Evolutionary conservation across 2,797 vertebrate species (phyloP).

Genomic region (Phrynocephalus guinanensis): DNA sequence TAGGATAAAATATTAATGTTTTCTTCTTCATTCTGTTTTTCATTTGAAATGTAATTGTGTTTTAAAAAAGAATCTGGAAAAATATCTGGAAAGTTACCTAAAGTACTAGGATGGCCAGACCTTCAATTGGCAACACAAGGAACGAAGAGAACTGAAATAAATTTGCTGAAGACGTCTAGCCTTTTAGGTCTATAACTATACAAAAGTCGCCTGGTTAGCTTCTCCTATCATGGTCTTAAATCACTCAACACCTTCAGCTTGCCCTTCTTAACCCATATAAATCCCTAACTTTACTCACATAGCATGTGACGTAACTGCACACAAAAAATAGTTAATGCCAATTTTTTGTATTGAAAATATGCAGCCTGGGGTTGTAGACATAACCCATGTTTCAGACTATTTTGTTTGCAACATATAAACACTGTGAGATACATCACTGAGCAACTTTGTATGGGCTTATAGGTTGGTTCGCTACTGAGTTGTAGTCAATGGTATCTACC

Average conservation of each 20-base stretch:
- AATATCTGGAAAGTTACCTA: conserved; percentile 74
- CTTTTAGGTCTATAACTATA: conserved; percentile 47
- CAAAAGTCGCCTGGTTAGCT: background rate
- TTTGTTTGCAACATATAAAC: background rate
- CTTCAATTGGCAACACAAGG: conserved; percentile 50
- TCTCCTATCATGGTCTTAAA: background rate
- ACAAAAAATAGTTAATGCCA: background rate
- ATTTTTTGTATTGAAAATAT: background rate
- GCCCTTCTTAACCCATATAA: background rate
- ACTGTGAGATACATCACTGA: background rate
- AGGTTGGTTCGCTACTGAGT: background rate
- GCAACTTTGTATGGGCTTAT: background rate
- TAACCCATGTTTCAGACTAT: background rate
- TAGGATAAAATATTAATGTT: conserved; percentile 78
- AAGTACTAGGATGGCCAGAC: conserved; percentile 59
- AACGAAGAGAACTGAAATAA: conserved; percentile 51
- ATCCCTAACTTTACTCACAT: background rate
- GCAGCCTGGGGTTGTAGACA: background rate
- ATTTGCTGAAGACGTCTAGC: conserved; percentile 28
- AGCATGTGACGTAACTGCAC: background rate
- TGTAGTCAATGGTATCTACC: background rate
- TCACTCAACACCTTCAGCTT: background rate
- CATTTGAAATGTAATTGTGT: conserved; percentile 78
- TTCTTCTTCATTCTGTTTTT: conserved; percentile 81
- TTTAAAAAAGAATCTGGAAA: conserved; percentile 70